phyloP scores from a whole-genome alignment of 2,888 invertebrate genomes.

The Drosophila nr. medialis region DNA sequence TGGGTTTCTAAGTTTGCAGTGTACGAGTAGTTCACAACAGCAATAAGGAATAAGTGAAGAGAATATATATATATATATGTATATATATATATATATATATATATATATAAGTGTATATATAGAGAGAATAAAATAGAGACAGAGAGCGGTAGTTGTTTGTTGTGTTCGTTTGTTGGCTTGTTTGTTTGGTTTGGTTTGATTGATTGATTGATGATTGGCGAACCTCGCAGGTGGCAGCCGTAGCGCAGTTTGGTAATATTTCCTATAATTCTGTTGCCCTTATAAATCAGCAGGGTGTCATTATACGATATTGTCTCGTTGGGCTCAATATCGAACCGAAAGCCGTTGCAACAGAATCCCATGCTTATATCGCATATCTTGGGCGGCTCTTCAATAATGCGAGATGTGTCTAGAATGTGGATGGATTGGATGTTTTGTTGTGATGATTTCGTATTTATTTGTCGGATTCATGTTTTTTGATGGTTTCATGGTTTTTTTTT shows the following conservation, averaged over 20 bases:
- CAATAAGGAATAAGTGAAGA: constrained; percentile 12
- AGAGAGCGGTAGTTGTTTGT: constrained; percentile 28
- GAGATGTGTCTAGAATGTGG: constrained; percentile 77
- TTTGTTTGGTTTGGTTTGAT: constrained; percentile 21
- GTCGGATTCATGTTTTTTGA: constrained; percentile 23
- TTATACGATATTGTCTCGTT: constrained; percentile 81
- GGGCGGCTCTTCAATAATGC: constrained; percentile 73
- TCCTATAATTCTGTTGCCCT: constrained; percentile 79
- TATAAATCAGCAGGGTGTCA: constrained; percentile 79
- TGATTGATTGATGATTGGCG: constrained; percentile 54
- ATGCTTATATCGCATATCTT: constrained; percentile 74
- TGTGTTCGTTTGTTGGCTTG: constrained; percentile 29
- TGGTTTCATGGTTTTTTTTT: constrained; percentile 10
- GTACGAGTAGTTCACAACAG: constrained; percentile 37
- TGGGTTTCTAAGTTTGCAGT: constrained; percentile 28
- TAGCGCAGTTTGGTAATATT: constrained; percentile 78
- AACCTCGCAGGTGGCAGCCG: constrained; percentile 80
- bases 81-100: constrained; percentile 14
- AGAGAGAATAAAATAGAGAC: constrained; percentile 27
- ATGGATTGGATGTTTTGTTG: constrained; percentile 67
- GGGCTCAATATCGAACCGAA: constrained; percentile 76
- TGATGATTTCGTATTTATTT: constrained; percentile 52
- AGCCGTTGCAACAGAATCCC: constrained; percentile 81
- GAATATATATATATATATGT: constrained; percentile 4
- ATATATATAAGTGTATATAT: constrained; percentile 1